phyloP scores from a whole-genome alignment of 2,797 vertebrate species.

The Pseudocheirus occidentalis region DNA sequence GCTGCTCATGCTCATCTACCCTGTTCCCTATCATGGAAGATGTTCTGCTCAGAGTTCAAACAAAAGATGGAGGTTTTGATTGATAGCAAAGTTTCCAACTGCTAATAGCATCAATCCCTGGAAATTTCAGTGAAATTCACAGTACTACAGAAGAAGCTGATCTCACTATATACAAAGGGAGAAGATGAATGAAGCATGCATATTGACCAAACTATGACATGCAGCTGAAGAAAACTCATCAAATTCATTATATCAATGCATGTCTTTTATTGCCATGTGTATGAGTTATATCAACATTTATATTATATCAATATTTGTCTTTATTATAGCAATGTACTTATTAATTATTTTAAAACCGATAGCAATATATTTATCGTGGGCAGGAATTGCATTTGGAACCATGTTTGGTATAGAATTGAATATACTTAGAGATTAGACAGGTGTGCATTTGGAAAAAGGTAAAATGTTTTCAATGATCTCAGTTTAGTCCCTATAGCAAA shows the following conservation, averaged over 20 bases:
- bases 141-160: background rate
- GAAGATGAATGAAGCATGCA: background rate
- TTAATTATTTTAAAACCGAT: background rate
- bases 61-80: background rate
- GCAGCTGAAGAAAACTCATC: background rate
- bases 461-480: background rate
- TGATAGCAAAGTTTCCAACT: background rate
- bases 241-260: background rate
- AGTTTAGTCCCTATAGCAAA: background rate
- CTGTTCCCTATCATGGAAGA: background rate
- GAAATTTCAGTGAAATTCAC: background rate
- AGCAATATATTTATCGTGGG: background rate
- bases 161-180: background rate
- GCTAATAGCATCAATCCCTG: background rate
- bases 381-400: background rate
- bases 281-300: background rate
- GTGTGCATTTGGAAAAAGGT: background rate
- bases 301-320: background rate
- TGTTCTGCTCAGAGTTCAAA: background rate
- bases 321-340: background rate
- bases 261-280: background rate
- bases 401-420: background rate
- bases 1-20: background rate
- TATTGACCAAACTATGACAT: background rate
- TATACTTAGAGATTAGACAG: background rate